These are phyloP conservation scores for Lipophrys pholis DNA, from an alignment of 2,113 vertebrate genomes.

Conservation along the genomic window DNA sequence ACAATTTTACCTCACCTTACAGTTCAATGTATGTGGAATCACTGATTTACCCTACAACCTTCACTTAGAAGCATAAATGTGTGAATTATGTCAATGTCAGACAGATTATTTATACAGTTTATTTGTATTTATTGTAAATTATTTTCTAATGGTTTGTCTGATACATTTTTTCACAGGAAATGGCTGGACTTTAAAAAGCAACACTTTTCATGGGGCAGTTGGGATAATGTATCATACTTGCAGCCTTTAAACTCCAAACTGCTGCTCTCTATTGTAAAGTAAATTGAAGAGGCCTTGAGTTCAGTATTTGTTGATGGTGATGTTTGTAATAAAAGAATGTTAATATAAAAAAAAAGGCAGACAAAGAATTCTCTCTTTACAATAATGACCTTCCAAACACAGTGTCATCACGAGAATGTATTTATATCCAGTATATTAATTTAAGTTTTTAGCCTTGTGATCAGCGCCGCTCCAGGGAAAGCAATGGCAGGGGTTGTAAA, in stretches of 20 bases:
- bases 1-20: conserved; percentile 63
- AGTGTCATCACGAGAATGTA: neutral
- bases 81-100: conserved; percentile 61
- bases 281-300: conserved; percentile 66
- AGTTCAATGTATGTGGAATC: conserved; percentile 23
- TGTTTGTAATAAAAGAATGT: conserved; percentile 71
- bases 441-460: neutral
- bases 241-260: conserved; percentile 53
- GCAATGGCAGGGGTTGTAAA: neutral
- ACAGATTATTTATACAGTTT: conserved; percentile 73
- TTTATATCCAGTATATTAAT: neutral
- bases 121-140: conserved; percentile 75
- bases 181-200: conserved; percentile 74
- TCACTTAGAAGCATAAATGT: conserved; percentile 32
- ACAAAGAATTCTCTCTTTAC: neutral
- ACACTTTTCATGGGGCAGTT: conserved; percentile 56
- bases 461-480: too few species aligned
- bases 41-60: conserved; percentile 20
- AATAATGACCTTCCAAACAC: neutral
- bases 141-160: conserved; percentile 38
- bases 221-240: conserved; percentile 52
- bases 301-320: conserved; percentile 89
- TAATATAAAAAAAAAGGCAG: conserved; percentile 23
- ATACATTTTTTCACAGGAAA: conserved; percentile 25
- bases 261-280: conserved; percentile 67